These are phyloP conservation scores for Urocyon cinereoargenteus DNA, from an alignment of 2,797 vertebrate species.

Conservation along the genomic window DNA sequence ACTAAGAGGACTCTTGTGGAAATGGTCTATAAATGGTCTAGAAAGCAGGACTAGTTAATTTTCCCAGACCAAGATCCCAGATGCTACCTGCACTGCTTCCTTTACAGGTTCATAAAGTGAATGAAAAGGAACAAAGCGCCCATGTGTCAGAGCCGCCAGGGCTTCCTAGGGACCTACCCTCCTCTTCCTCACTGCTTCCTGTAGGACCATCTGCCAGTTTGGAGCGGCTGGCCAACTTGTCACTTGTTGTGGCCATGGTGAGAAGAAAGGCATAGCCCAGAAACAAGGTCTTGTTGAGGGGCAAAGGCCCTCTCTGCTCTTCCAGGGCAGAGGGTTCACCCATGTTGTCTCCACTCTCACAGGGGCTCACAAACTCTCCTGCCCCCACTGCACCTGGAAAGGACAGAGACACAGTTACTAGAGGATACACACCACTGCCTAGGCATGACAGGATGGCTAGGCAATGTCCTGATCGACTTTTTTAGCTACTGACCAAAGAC, in stretches of 20 bases:
- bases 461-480: neutral
- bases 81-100: neutral
- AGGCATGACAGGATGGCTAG: neutral
- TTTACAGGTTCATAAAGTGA: neutral
- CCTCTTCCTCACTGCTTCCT: constrained; percentile 91
- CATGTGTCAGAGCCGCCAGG: constrained; percentile 9
- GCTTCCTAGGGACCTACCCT: constrained; percentile 88
- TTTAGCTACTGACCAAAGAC: constrained; percentile 42
- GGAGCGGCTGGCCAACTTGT: constrained; percentile 90
- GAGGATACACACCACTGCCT: neutral
- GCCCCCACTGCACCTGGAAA: constrained; percentile 80
- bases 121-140: neutral
- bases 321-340: constrained; percentile 84
- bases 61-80: neutral
- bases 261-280: constrained; percentile 98
- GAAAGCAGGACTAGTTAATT: neutral
- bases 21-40: neutral
- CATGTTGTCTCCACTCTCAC: constrained; percentile 89
- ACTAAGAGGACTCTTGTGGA: constrained; percentile 33
- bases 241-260: constrained; percentile 93
- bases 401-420: constrained; percentile 22
- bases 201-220: constrained; percentile 85
- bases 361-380: constrained; percentile 88
- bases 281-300: constrained; percentile 94
- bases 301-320: constrained; percentile 93